Percentiles rank a stretch among this genome's conserved stretches.
Evolutionary conservation across 2,888 invertebrate genomes (phyloP).

Genomic region (Sialis fuliginosa): DNA sequence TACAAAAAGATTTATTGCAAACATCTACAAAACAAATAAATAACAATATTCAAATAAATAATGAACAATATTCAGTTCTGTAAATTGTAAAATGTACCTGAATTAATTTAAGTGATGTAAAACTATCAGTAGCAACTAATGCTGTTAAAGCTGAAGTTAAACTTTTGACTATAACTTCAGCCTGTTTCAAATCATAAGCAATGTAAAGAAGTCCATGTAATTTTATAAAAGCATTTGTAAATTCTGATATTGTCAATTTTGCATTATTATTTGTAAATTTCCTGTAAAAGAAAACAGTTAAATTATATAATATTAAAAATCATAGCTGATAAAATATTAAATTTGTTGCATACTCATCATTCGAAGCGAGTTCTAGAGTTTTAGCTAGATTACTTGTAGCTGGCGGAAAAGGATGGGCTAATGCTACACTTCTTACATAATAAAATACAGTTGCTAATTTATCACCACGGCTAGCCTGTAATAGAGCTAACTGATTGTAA

Average conservation of each 20-base stretch:
- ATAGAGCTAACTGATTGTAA: constrained; percentile 72
- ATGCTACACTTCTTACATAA: constrained; percentile 67
- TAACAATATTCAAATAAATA: background rate
- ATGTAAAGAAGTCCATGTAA: constrained; percentile 39
- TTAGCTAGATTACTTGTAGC: constrained; percentile 64
- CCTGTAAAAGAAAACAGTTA: constrained; percentile 15
- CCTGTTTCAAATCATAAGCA: constrained; percentile 36
- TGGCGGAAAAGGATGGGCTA: constrained; percentile 71
- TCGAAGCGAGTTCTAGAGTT: constrained; percentile 40
- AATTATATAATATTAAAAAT: background rate
- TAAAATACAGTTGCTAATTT: constrained; percentile 71
- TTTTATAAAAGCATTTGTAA: constrained; percentile 38
- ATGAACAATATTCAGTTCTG: constrained; percentile 1
- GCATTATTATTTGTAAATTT: constrained; percentile 30
- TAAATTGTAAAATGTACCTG: constrained; percentile 25
- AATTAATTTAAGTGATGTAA: constrained; percentile 54
- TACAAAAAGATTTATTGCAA: constrained; percentile 57
- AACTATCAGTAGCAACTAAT: constrained; percentile 60
- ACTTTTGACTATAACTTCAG: constrained; percentile 39
- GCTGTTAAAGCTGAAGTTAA: constrained; percentile 55
- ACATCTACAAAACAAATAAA: constrained; percentile 33
- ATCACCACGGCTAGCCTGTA: constrained; percentile 66
- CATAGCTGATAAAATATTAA: constrained; percentile 7
- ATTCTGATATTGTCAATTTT: constrained; percentile 40
- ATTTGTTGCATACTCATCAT: constrained; percentile 21